phyloP scores from a whole-genome alignment of 1,140 invertebrate genomes.

The Zaprionus ghesquierei region DNA sequence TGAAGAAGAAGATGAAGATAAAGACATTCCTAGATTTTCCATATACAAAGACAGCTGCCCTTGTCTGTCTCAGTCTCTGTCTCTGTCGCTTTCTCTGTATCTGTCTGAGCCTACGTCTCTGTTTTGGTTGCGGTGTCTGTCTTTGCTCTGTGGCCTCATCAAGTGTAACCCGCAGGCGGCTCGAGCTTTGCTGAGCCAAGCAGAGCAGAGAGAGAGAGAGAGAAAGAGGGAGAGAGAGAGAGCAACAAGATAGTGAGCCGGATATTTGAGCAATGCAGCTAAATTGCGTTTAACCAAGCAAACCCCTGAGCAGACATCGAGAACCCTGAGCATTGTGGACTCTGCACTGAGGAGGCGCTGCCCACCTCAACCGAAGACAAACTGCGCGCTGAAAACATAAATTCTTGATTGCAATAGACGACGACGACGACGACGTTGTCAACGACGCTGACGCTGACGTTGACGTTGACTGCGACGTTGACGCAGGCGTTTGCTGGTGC shows the following conservation, averaged over 20 bases:
- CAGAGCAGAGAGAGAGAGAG: no score
- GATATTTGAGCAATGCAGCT: slow-evolving; percentile 75
- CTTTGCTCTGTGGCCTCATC: slow-evolving; percentile 9
- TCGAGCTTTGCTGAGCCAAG: slow-evolving; percentile 15
- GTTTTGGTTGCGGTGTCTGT: not conserved
- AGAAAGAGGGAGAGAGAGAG: not conserved
- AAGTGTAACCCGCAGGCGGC: slow-evolving; percentile 21
- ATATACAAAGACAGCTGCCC: not conserved
- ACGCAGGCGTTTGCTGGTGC: slow-evolving; percentile 6
- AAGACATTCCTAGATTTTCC: not conserved
- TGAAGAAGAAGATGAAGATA: no score
- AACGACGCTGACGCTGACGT: slow-evolving; percentile 31
- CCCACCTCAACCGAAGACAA: slow-evolving; percentile 47
- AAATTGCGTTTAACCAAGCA: slow-evolving; percentile 78
- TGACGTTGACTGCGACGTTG: slow-evolving; percentile 17
- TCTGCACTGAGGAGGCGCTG: not conserved
- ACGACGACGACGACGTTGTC: slow-evolving; percentile 34
- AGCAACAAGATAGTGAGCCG: slow-evolving; percentile 58
- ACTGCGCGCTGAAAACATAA: slow-evolving; percentile 70
- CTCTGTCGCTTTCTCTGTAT: not conserved
- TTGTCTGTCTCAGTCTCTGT: not conserved
- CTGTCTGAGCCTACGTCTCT: not conserved
- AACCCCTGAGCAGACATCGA: slow-evolving; percentile 20
- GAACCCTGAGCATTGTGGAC: not conserved
- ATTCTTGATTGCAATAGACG: slow-evolving; percentile 78